Percentiles rank a stretch among this genome's conserved stretches.
These are phyloP conservation scores for Schizotus pectinicornis DNA, from an alignment of 2,888 invertebrate genomes.

Conservation along the genomic window DNA sequence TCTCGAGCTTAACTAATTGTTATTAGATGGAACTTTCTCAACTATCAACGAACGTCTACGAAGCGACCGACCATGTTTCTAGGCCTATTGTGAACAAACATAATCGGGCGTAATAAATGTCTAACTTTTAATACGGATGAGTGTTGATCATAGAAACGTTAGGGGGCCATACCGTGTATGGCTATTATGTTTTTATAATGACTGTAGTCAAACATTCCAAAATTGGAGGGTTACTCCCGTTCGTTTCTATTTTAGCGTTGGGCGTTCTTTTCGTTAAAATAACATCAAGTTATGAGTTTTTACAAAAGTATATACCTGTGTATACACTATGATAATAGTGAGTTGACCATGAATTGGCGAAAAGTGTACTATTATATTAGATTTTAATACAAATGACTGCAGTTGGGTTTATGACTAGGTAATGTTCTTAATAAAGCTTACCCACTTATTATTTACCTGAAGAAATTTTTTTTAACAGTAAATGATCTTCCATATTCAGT, in stretches of 20 bases:
- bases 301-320: too few relatives aligned
- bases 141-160: constrained; percentile 16
- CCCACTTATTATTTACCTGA: too few relatives aligned
- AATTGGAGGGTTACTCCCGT: too few relatives aligned
- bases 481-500: too few relatives aligned
- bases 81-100: constrained; percentile 2
- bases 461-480: too few relatives aligned
- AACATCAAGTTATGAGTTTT: background rate
- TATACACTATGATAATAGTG: too few relatives aligned
- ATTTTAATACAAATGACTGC: background rate
- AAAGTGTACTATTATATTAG: background rate
- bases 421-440: too few relatives aligned
- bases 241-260: too few relatives aligned
- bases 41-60: constrained; percentile 24
- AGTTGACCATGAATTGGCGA: background rate
- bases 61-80: constrained; percentile 17
- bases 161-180: constrained; percentile 30
- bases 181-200: constrained; percentile 10
- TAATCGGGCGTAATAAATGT: constrained; percentile 20
- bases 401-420: too few relatives aligned
- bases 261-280: too few relatives aligned
- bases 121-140: constrained; percentile 23
- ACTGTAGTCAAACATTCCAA: background rate
- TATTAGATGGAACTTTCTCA: constrained; percentile 17
- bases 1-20: constrained; percentile 28